Percentiles rank a stretch among this genome's conserved stretches.
Conservation (phyloP, 2,113 vertebrate species). For the Oenanthe oenanthe region DNA sequence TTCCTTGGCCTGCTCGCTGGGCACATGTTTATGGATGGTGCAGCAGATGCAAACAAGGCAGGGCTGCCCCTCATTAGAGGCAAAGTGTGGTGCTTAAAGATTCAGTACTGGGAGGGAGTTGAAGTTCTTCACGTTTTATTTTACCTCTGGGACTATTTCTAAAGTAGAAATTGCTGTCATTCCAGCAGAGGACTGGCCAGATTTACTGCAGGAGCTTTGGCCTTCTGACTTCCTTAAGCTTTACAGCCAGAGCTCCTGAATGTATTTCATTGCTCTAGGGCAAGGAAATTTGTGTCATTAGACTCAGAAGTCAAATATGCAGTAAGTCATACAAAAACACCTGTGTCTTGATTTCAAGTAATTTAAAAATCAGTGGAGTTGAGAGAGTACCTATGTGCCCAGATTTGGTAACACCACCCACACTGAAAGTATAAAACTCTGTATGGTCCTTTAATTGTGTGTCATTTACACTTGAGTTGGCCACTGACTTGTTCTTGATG, state of each 20-base stretch:
- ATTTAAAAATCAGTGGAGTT: neutral
- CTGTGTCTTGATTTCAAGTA: neutral
- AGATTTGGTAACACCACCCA: neutral
- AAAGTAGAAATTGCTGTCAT: neutral
- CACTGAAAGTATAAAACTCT: neutral
- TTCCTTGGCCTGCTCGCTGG: neutral
- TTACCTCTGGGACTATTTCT: neutral
- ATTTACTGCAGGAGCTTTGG: neutral
- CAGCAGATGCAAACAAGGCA: neutral
- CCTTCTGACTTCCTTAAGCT: conserved; percentile 14
- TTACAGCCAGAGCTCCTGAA: neutral
- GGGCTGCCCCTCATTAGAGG: neutral
- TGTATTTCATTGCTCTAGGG: neutral
- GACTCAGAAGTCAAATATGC: neutral
- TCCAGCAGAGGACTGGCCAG: neutral
- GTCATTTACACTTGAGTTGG: neutral
- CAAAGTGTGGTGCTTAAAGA: neutral
- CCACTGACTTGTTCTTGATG: neutral
- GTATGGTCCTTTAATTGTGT: neutral
- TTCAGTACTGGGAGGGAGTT: neutral
- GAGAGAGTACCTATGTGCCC: neutral
- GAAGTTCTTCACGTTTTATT: neutral
- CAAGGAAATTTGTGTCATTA: neutral
- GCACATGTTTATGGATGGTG: neutral
- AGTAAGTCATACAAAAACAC: neutral